Evolutionary conservation across 2,888 invertebrate genomes (phyloP).

Genomic region (Melanargia galathea): DNA sequence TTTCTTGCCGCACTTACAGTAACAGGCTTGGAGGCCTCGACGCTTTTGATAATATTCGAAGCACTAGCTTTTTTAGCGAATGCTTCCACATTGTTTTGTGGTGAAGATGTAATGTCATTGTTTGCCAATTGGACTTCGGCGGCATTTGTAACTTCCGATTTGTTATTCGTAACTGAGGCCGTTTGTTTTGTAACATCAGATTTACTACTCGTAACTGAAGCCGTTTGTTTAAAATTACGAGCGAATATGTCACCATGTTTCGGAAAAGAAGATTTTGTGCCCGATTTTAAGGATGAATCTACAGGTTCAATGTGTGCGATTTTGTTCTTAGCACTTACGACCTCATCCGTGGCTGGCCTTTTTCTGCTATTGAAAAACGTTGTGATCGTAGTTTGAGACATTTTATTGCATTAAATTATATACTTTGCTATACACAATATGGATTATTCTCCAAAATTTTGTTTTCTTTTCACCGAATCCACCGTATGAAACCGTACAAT

Average conservation of each 20-base stretch:
- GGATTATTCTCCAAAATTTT: neutral
- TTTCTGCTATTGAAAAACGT: slow-evolving; percentile 90
- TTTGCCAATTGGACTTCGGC: slow-evolving; percentile 20
- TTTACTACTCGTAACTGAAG: slow-evolving; percentile 27
- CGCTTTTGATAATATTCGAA: slow-evolving; percentile 52
- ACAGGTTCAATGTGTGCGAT: slow-evolving; percentile 59
- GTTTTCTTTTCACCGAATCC: neutral
- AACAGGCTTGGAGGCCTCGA: slow-evolving; percentile 55
- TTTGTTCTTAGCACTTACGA: slow-evolving; percentile 79
- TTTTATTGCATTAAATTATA: slow-evolving; percentile 50
- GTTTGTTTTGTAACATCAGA: slow-evolving; percentile 28
- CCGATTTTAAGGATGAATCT: slow-evolving; percentile 44
- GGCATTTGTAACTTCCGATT: slow-evolving; percentile 27
- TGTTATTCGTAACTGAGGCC: no score
- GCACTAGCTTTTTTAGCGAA: slow-evolving; percentile 65
- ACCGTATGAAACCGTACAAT: no score
- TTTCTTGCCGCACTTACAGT: slow-evolving; percentile 76
- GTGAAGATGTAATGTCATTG: slow-evolving; percentile 21
- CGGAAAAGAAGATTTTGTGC: slow-evolving; percentile 31
- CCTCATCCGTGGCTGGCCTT: slow-evolving; percentile 87
- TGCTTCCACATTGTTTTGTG: slow-evolving; percentile 42
- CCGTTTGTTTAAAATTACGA: slow-evolving; percentile 32
- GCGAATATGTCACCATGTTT: slow-evolving; percentile 40
- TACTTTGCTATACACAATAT: neutral
- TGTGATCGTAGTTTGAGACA: slow-evolving; percentile 90